phyloP scores from a whole-genome alignment of 2,113 vertebrate species.

The Neolamprologus fasciatus region DNA sequence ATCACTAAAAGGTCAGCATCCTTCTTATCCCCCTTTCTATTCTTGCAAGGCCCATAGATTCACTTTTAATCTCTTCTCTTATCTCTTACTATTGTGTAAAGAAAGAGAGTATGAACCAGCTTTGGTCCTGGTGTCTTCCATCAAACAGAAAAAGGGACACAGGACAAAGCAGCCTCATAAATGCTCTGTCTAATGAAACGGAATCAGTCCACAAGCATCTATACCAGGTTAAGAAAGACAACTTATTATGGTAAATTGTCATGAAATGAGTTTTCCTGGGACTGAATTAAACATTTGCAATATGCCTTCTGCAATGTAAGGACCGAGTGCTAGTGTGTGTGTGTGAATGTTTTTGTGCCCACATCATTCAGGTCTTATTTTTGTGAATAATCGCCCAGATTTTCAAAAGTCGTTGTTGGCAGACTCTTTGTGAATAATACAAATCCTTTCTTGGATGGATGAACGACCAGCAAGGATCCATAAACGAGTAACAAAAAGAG shows the following conservation, averaged over 20 bases:
- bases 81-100: slow-evolving; percentile 18
- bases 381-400: background rate
- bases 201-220: background rate
- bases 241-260: background rate
- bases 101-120: background rate
- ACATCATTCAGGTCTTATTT: background rate
- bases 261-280: background rate
- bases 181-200: slow-evolving; percentile 1
- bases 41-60: slow-evolving; percentile 21
- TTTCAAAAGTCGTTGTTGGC: background rate
- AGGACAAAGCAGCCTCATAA: slow-evolving; percentile 33
- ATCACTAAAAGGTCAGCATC: slow-evolving; percentile 31
- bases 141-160: background rate
- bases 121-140: background rate
- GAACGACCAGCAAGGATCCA: background rate
- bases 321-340: background rate
- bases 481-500: background rate
- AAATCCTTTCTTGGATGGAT: background rate
- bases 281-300: background rate
- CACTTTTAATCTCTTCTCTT: slow-evolving; percentile 44
- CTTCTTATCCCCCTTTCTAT: background rate
- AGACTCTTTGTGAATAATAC: background rate
- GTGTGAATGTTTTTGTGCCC: background rate
- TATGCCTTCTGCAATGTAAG: background rate
- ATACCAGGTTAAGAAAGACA: background rate